Evolutionary conservation across 2,888 invertebrate species (phyloP), one percentile per base, ranked within the genome.

Genomic region (Melipona bicolor): DNA sequence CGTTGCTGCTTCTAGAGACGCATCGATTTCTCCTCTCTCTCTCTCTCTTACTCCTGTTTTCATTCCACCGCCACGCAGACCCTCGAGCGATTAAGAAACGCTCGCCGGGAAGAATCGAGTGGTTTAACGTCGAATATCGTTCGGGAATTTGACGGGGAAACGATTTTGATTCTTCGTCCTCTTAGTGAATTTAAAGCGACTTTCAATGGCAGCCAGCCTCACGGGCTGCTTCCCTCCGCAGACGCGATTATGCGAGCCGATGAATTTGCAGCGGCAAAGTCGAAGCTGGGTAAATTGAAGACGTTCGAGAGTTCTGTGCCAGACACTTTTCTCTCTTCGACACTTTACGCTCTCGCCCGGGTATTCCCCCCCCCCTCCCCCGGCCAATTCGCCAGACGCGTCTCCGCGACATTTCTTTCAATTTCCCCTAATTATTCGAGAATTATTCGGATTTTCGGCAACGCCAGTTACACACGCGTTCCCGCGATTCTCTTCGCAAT

Each of bases 121-220:
- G 83, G 79, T 71, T 78, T 62, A 64, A 77, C 74, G 68, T 78
- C 62, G 78, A 83, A 74, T 84, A 83, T 84, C 75, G 74, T 54
- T 17, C 79, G 79, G 52, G 69, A 77, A 77, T 83, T 79, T 69
- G 83, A 79, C 74, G 77, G 73, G 74, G 67, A 84, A 77, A 84
- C 80, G 72, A 85, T 85, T 83, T 77, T 69, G 80, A 80, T 80
- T 84, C 84, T 77, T 81, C 81, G 74, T 50, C 74, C 71, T 65
- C 68, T 84, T 75, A 56, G 75, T 21, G 75, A 71, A 59, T 76
- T 81, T 84, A 62, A 76, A 72, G 43, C 54, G 79, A 72, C 59
- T 65, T 80, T 79, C 84, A 79, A 84, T 84, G 72, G n/a, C 75
- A 74, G 77, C 59, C 61, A 0, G n/a, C n/a, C 77, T 70, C 77